phyloP scores from a whole-genome alignment of 2,113 vertebrate species.

The Chrysochloris asiatica region DNA sequence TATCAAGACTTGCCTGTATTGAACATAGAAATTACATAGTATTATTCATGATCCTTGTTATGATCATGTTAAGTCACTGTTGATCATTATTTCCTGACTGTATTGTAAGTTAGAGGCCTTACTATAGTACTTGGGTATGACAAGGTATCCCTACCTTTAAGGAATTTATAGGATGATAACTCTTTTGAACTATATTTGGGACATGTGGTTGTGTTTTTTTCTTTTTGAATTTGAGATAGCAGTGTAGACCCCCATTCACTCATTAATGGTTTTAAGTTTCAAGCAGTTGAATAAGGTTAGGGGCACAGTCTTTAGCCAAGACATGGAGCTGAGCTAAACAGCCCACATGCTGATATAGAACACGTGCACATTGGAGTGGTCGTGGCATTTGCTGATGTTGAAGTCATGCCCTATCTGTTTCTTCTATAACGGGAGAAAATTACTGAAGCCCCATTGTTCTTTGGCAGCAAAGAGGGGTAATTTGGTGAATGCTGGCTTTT shows the following conservation, averaged over 20 bases:
- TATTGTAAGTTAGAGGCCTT: not conserved
- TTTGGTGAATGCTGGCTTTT: constrained; percentile 64
- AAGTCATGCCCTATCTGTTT: constrained; percentile 57
- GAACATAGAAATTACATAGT: constrained; percentile 10
- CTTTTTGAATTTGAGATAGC: not conserved
- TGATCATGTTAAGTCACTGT: no score
- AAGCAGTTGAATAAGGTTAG: not conserved
- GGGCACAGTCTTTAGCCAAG: not conserved
- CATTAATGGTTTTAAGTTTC: not conserved
- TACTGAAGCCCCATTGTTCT: constrained; percentile 66
- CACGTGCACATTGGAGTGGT: not conserved
- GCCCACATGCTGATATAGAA: constrained; percentile 3
- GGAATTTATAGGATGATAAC: not conserved
- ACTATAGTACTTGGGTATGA: not conserved
- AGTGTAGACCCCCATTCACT: not conserved
- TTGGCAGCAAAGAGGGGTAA: constrained; percentile 58
- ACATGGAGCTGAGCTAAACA: not conserved
- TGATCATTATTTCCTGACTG: not conserved
- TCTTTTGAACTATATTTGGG: constrained; percentile 11
- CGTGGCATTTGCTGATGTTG: constrained; percentile 61
- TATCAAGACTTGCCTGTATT: constrained; percentile 44
- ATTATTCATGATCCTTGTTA: not conserved
- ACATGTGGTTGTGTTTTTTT: not conserved
- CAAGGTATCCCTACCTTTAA: not conserved
- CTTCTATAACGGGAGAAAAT: constrained; percentile 60